These are phyloP conservation scores for Drosophila mercatorum DNA, from an alignment of 2,888 invertebrate genomes.

Conservation along the genomic window DNA sequence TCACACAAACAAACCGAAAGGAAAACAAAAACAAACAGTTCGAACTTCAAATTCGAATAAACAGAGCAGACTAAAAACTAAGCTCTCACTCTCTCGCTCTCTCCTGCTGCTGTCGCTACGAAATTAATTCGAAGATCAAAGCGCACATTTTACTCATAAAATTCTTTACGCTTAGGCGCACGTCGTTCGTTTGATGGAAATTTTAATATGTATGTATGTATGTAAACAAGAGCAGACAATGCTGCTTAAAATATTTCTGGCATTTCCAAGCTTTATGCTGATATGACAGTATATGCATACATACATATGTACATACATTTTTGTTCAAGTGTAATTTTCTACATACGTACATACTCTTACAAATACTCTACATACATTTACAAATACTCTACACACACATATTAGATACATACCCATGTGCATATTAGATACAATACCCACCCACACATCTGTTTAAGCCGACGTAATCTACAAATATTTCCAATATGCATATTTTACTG, in stretches of 20 bases:
- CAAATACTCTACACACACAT: conserved; percentile 1
- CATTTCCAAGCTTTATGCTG: conserved; percentile 12
- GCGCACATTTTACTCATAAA: conserved; percentile 21
- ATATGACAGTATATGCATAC: neutral
- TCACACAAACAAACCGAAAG: conserved; percentile 69
- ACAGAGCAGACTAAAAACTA: conserved; percentile 26
- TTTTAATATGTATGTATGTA: conserved; percentile 4
- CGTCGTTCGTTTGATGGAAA: conserved; percentile 15
- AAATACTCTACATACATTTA: neutral
- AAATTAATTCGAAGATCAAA: conserved; percentile 44
- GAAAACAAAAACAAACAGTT: conserved; percentile 52
- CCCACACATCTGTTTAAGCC: conserved; percentile 18
- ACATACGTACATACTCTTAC: neutral
- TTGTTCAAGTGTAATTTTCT: no score
- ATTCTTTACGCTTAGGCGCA: conserved; percentile 16
- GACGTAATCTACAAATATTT: conserved; percentile 25
- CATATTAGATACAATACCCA: conserved; percentile 10
- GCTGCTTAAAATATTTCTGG: neutral
- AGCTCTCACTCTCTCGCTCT: conserved; percentile 4
- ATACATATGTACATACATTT: no score
- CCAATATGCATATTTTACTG: conserved; percentile 26
- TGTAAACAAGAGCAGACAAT: conserved; percentile 14
- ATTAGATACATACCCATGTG: neutral
- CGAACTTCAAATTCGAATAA: conserved; percentile 38
- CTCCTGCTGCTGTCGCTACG: conserved; percentile 2